phyloP scores from a whole-genome alignment of 1,140 invertebrate species.

The Procambarus virginalis region DNA sequence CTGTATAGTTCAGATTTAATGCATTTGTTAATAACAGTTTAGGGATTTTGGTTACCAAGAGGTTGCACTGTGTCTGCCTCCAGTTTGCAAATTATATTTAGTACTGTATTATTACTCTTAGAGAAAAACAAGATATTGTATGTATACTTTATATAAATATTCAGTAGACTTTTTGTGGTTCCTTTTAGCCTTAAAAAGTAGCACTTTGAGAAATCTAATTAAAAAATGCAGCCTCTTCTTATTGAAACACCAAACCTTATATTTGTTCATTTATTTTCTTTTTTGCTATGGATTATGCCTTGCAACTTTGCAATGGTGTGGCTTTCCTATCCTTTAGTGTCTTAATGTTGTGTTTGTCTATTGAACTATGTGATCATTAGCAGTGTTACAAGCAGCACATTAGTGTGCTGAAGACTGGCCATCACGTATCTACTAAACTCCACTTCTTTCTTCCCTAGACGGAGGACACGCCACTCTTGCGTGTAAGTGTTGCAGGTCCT shows the following conservation, averaged over 20 bases:
- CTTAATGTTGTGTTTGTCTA: conserved; percentile 8
- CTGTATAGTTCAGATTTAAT: too few relatives aligned
- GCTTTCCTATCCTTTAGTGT: neutral
- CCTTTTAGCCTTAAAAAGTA: too few relatives aligned
- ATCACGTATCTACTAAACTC: conserved; percentile 44
- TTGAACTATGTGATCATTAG: neutral
- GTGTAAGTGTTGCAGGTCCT: conserved; percentile 56
- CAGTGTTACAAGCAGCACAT: conserved; percentile 5
- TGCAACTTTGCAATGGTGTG: neutral
- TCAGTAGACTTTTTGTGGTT: too few relatives aligned
- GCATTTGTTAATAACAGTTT: too few relatives aligned
- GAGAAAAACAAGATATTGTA: too few relatives aligned
- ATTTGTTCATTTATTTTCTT: neutral
- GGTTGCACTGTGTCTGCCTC: too few relatives aligned
- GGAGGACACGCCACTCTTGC: conserved; percentile 59
- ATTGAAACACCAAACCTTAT: neutral
- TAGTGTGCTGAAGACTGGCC: neutral
- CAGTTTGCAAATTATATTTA: too few relatives aligned
- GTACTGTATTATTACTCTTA: too few relatives aligned
- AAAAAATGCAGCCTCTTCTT: too few relatives aligned
- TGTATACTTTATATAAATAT: too few relatives aligned
- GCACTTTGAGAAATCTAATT: too few relatives aligned
- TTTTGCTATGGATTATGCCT: neutral
- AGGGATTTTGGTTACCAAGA: too few relatives aligned
- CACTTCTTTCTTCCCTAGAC: conserved; percentile 70